phyloP scores from a whole-genome alignment of 2,113 vertebrate genomes.

The Heterochromis multidens region DNA sequence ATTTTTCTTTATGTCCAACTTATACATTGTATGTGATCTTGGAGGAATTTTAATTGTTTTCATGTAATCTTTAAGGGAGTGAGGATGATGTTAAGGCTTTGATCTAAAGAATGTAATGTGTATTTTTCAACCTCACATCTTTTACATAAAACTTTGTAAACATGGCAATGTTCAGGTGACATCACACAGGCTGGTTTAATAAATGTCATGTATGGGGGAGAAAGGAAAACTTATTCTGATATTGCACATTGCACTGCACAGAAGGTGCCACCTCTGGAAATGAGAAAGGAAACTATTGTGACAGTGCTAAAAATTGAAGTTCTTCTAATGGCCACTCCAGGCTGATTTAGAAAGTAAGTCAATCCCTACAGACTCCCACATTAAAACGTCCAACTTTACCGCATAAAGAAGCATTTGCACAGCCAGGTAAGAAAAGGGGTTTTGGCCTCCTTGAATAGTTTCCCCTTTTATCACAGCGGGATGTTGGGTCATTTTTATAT shows the following conservation, averaged over 20 bases:
- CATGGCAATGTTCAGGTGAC: background rate
- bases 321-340: background rate
- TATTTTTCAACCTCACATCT: background rate
- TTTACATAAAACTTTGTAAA: background rate
- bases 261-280: background rate
- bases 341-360: background rate
- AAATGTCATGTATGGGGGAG: background rate
- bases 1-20: background rate
- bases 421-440: too few relatives aligned
- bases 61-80: background rate
- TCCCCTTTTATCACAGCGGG: too few relatives aligned
- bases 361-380: background rate
- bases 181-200: background rate
- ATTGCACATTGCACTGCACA: background rate
- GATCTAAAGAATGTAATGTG: background rate
- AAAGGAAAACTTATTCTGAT: background rate
- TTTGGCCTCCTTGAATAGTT: too few relatives aligned
- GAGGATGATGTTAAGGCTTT: conserved; percentile 2
- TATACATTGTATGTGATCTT: background rate
- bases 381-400: background rate
- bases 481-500: too few relatives aligned
- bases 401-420: too few relatives aligned
- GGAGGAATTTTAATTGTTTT: background rate
- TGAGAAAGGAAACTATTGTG: background rate
- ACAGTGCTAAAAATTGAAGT: background rate